Base-by-base conservation (phyloP, 2,113 vertebrate genomes). In the Sprattus sprattus region DNA sequence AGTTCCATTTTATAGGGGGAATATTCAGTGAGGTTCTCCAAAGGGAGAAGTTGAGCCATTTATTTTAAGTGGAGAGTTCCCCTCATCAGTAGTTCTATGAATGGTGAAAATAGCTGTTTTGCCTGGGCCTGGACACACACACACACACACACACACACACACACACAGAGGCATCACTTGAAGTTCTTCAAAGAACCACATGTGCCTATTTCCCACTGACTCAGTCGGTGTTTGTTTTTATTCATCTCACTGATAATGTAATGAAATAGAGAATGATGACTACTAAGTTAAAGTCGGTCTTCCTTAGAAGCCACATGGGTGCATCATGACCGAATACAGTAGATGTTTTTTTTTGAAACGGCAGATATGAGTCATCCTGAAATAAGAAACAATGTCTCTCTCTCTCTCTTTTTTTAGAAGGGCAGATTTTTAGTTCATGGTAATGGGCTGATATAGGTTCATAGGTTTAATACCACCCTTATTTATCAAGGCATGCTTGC, bases 161-260 rank as follows among this genome's bases (percentile, higher is more conserved):
- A 44, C 28, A 78, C 11, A 78, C 15, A 39, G 32, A 78, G 71
- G 71, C 71, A 78, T 78, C 71, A 78, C 71, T 78, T 78, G 71
- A 78, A 78, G 25, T 78, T 39, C 13, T 78, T 78, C 3, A 78
- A 32, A 78, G 71, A 78, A 78, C 28, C 71, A 78, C 71, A 78
- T 32, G 71, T 78, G 71, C 71, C 71, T 78, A 78, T 78, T 78
- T 78, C 71, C 28, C 71, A 78, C 71, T 78, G 71, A 78, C 28
- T 16, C 28, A 4, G 71, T 78, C 71, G 44, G 71, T 39, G 71
- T 78, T 78, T 78, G 71, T 44, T 78, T 78, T 78, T 78, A 78
- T 32, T 78, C 71, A 44, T 78, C 71, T 32, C 71, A 78, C 71
- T 78, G 28, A 44, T 44, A 13, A 28, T 28, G 28, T 39, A 89